phyloP scores from a whole-genome alignment of 2,888 invertebrate genomes.

The Creontiades dilutus region DNA sequence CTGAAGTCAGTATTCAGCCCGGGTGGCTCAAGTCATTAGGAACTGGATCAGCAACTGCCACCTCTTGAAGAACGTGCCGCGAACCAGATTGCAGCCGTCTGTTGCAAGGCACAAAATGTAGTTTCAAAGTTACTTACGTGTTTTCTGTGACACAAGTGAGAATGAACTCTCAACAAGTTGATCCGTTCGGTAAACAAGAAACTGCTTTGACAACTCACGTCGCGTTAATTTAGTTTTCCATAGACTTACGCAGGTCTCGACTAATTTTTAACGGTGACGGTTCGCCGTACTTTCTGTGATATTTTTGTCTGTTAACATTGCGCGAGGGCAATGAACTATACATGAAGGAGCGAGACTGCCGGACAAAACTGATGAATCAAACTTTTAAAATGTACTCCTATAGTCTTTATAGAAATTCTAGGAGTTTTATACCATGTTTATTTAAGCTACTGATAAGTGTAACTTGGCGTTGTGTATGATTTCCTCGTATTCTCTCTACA shows the following conservation, averaged over 20 bases:
- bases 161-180: neutral
- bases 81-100: neutral
- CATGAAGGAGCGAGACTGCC: neutral
- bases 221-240: slow-evolving; percentile 24
- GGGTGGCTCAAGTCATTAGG: neutral
- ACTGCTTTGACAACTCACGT: slow-evolving; percentile 6
- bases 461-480: neutral
- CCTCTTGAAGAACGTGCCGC: neutral
- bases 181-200: slow-evolving; percentile 1
- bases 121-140: neutral
- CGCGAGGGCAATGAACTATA: neutral
- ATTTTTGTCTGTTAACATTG: slow-evolving; percentile 15
- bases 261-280: slow-evolving; percentile 2
- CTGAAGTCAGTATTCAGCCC: neutral
- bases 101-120: neutral
- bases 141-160: neutral
- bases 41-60: neutral
- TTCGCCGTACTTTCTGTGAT: slow-evolving; percentile 21
- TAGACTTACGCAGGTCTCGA: slow-evolving; percentile 16
- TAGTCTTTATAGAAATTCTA: too few species aligned
- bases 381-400: neutral
- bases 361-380: neutral
- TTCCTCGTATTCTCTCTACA: neutral
- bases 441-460: neutral
- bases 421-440: neutral